Evolutionary conservation across 2,888 invertebrate genomes (phyloP).

Genomic region (Xanthorhoe designata): DNA sequence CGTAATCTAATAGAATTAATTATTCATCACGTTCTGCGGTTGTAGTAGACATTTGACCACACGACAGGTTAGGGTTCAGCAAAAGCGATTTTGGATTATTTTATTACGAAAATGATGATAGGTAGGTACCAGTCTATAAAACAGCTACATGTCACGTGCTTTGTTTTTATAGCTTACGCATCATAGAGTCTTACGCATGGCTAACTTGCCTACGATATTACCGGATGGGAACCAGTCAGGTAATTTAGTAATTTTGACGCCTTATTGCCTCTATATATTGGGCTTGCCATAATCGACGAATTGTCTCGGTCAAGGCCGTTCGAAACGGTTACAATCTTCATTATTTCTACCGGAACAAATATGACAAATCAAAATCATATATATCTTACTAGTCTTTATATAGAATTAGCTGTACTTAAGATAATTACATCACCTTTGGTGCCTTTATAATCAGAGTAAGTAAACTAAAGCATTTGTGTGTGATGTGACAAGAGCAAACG

Average conservation of each 20-base stretch:
- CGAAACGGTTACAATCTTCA: constrained; percentile 38
- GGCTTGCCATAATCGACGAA: constrained; percentile 49
- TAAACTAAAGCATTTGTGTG: constrained; percentile 60
- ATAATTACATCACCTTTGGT: constrained; percentile 65
- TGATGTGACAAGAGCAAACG: constrained; percentile 63
- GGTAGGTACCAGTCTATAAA: not conserved
- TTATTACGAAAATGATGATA: not conserved
- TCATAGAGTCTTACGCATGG: not conserved
- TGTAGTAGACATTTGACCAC: constrained; percentile 7
- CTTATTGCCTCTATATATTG: constrained; percentile 50
- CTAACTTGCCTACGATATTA: constrained; percentile 36
- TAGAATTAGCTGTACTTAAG: constrained; percentile 29
- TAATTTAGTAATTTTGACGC: constrained; percentile 56
- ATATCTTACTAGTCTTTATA: constrained; percentile 28
- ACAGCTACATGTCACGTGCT: not conserved
- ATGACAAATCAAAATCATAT: constrained; percentile 37
- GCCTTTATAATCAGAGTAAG: constrained; percentile 61
- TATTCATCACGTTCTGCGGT: constrained; percentile 55
- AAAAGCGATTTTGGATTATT: not conserved
- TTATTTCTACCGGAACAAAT: constrained; percentile 10
- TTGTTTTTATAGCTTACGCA: constrained; percentile 2
- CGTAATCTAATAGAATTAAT: constrained; percentile 61
- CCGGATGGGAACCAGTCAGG: constrained; percentile 65
- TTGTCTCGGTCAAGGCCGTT: constrained; percentile 55
- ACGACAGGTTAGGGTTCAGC: not conserved